Evolutionary conservation across 2,113 vertebrate species (phyloP).

Genomic region (Balaenoptera acutorostrata): DNA sequence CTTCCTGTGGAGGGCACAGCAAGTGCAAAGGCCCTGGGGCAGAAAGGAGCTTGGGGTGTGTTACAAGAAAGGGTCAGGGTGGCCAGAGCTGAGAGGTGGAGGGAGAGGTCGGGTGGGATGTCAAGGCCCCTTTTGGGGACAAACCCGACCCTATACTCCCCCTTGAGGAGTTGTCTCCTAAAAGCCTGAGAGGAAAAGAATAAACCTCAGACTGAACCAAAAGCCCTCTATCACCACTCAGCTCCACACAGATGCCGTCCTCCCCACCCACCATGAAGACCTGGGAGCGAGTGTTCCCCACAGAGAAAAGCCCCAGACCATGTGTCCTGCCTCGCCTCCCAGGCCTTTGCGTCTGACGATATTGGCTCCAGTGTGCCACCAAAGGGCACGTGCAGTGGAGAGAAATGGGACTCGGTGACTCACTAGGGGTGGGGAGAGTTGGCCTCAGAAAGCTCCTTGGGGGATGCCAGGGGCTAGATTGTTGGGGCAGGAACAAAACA

Average conservation of each 20-base stretch:
- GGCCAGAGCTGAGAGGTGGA: not conserved
- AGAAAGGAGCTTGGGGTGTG: not conserved
- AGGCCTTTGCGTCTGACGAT: not conserved
- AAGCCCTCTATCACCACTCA: not conserved
- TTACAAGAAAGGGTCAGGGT: not conserved
- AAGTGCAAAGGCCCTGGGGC: not conserved
- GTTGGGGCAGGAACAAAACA: not conserved
- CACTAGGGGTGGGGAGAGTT: not conserved
- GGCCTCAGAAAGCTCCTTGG: not conserved
- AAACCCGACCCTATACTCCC: not conserved
- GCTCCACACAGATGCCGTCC: not conserved
- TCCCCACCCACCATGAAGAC: not conserved
- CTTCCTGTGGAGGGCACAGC: not conserved
- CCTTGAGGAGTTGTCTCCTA: not conserved
- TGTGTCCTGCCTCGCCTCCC: not conserved
- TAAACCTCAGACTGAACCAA: not conserved
- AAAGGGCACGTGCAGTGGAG: not conserved
- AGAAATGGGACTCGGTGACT: not conserved
- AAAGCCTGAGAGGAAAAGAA: not conserved
- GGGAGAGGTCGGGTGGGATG: not conserved
- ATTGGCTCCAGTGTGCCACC: not conserved
- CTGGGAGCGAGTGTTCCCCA: not conserved
- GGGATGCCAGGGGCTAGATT: not conserved
- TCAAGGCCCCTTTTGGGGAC: not conserved
- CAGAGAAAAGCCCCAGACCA: not conserved